Percentiles rank a stretch among this genome's conserved stretches.
Conservation (phyloP, 2,888 invertebrate species). For the Aporophyla lueneburgensis region DNA sequence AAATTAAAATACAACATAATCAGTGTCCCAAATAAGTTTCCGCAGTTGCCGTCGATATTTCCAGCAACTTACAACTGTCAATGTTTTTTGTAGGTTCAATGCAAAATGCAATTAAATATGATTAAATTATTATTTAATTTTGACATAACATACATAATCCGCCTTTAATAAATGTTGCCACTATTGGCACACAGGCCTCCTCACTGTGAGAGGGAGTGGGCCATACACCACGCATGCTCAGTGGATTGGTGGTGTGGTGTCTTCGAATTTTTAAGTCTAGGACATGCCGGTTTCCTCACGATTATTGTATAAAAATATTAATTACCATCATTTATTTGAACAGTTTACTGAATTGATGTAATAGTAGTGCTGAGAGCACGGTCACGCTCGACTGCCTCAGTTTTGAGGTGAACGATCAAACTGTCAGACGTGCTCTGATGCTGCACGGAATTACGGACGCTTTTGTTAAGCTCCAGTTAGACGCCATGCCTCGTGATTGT, state of each 20-base stretch:
- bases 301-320: background rate
- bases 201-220: background rate
- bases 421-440: constrained; percentile 59
- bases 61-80: constrained; percentile 3
- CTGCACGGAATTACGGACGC: constrained; percentile 37
- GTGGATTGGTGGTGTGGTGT: background rate
- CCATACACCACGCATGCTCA: background rate
- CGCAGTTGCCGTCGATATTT: constrained; percentile 13
- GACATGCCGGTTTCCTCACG: background rate
- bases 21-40: constrained; percentile 42
- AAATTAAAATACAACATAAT: constrained; percentile 32
- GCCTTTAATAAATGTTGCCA: background rate
- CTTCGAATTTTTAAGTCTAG: background rate
- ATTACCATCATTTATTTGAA: constrained; percentile 6
- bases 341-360: constrained; percentile 39
- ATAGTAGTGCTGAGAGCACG: constrained; percentile 35
- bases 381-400: constrained; percentile 60
- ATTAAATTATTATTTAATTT: background rate
- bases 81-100: constrained; percentile 1
- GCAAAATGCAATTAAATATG: background rate
- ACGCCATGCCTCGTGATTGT: constrained; percentile 15
- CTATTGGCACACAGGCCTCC: background rate
- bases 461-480: constrained; percentile 26
- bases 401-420: constrained; percentile 67
- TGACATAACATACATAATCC: background rate